Evolutionary conservation across 1,140 invertebrate genomes (phyloP), one percentile per base, ranked within the genome.

Genomic region (Bemisia tabaci): DNA sequence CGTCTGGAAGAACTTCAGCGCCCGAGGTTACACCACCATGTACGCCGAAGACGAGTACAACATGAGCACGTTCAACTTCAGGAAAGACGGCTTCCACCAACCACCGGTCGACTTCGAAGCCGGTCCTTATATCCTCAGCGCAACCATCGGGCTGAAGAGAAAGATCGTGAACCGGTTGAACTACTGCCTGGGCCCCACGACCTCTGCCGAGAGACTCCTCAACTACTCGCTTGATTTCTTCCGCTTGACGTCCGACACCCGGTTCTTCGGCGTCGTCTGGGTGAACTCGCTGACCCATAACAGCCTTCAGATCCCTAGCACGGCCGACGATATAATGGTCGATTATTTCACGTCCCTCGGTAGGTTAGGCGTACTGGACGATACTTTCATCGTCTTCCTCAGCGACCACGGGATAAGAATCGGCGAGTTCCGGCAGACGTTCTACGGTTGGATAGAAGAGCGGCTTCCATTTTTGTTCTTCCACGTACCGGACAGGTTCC

Each of bases 351-450:
- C 81, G 66, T 75, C 79, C 1, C 71, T 91, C 25, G 78, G 85
- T 22, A 72, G 78, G 0, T 77, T 79, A 21, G 82, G 83, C 0
- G 79, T 83, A 17, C 76, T 88, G 69, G 82, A 90, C 58, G 82
- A 87, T 61, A 85, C 85, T 0, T 77, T 88, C 70, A 75, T 97
- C 0, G 80, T 97, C 25, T 83, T 96, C 22, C 81, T 94, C 70
- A 95, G 92, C 72, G 95, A 98, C 77, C 95, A 97, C 76, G 95
- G 95, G 0, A 87, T 94, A 73, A 77, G 95, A 26, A 96, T 90
- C 80, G 94, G 94, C 1, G 79, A 80, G 1, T 85, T 93, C 22
- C 75, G 90, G 22, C 75, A 83, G 70, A 95, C 93, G 0, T 87
- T 89, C 74, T 84, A 88, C 64, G 95, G 95, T 0, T 86, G 90